These are phyloP conservation scores for Drosophila macrospina DNA, from an alignment of 2,888 invertebrate species.

Conservation along the genomic window DNA sequence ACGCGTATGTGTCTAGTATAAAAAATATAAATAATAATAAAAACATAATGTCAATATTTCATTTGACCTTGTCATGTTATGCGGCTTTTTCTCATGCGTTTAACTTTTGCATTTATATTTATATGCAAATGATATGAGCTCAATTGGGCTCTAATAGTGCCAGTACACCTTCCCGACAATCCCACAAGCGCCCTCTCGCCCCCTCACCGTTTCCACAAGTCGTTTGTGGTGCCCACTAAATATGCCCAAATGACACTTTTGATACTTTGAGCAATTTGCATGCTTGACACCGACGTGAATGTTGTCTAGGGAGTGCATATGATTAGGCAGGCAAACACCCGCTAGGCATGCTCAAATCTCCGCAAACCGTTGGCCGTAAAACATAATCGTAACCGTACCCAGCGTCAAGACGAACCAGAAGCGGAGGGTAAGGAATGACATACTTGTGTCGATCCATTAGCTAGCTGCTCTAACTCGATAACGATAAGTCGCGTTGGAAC, in stretches of 20 bases:
- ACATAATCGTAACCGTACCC: neutral
- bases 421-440: conserved; percentile 40
- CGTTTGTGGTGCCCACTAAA: conserved; percentile 29
- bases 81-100: conserved; percentile 29
- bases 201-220: neutral
- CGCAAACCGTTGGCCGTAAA: neutral
- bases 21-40: conserved; percentile 10
- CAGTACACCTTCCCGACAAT: conserved; percentile 1
- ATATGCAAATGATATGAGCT: conserved; percentile 22
- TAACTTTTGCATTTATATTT: conserved; percentile 11
- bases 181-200: neutral
- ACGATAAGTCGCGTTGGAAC: conserved; percentile 1
- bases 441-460: conserved; percentile 65
- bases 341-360: neutral
- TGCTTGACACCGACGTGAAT: conserved; percentile 71
- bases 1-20: neutral
- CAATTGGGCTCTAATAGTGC: conserved; percentile 12
- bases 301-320: conserved; percentile 30
- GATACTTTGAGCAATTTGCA: conserved; percentile 70
- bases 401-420: conserved; percentile 4
- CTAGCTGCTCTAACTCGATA: conserved; percentile 3
- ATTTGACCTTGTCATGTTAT: conserved; percentile 59
- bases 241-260: conserved; percentile 74
- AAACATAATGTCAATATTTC: conserved; percentile 18
- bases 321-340: conserved; percentile 35